Evolutionary conservation across 2,888 invertebrate species (phyloP).

Genomic region (Willowsia nigromaculata): DNA sequence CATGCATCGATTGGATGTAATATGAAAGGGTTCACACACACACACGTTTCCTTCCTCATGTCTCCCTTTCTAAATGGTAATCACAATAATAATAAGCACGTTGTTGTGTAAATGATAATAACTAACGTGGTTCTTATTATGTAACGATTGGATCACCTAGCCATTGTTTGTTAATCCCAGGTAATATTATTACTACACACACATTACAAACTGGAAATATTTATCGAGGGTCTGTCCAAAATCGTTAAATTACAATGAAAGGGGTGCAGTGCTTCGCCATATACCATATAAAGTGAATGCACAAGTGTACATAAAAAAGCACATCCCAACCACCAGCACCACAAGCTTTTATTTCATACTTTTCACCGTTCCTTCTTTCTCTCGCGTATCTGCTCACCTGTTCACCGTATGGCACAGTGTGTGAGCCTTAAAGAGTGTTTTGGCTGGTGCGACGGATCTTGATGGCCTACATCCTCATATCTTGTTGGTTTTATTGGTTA

Average conservation of each 20-base stretch:
- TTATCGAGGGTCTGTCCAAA: slow-evolving; percentile 36
- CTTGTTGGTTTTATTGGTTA: slow-evolving; percentile 12
- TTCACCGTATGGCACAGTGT: slow-evolving; percentile 56
- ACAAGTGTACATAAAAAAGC: not conserved
- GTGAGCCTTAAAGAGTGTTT: not conserved
- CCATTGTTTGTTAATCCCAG: slow-evolving; percentile 66
- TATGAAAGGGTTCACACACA: slow-evolving; percentile 6
- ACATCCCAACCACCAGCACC: not conserved
- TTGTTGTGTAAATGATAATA: slow-evolving; percentile 47
- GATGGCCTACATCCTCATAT: not conserved
- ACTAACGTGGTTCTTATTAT: slow-evolving; percentile 34
- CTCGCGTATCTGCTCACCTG: slow-evolving; percentile 46
- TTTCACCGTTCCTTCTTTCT: not conserved
- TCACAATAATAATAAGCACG: slow-evolving; percentile 57
- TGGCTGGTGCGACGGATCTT: not conserved
- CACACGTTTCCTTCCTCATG: slow-evolving; percentile 24
- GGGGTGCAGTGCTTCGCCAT: slow-evolving; percentile 30
- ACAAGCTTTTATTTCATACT: slow-evolving; percentile 11
- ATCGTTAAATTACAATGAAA: slow-evolving; percentile 40
- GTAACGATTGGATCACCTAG: slow-evolving; percentile 69
- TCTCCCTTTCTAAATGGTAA: slow-evolving; percentile 60
- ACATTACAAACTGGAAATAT: slow-evolving; percentile 13
- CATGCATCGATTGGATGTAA: slow-evolving; percentile 12
- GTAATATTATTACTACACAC: slow-evolving; percentile 40
- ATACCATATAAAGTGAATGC: not conserved